Evolutionary conservation across 2,888 invertebrate genomes (phyloP).

Genomic region (Sericinus montela): DNA sequence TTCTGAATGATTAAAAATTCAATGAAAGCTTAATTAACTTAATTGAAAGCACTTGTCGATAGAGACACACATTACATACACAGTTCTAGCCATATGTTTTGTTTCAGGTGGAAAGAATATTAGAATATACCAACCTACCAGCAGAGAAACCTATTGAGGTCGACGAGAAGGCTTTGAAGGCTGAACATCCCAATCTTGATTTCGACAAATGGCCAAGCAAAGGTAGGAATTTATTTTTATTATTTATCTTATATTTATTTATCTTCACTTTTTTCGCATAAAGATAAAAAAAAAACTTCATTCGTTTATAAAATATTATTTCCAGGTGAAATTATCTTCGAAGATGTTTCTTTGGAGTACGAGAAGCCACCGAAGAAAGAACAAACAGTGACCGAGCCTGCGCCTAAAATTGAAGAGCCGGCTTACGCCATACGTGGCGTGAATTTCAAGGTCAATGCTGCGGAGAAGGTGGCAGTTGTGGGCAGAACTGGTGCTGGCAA

Average conservation of each 20-base stretch:
- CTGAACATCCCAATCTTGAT: constrained; percentile 57
- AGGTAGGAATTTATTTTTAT: constrained; percentile 37
- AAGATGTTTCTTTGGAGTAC: constrained; percentile 63
- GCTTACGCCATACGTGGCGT: constrained; percentile 60
- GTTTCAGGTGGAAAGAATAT: constrained; percentile 83
- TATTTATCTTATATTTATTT: neutral
- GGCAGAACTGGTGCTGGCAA: constrained; percentile 93
- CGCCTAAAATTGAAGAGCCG: constrained; percentile 50
- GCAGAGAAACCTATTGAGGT: constrained; percentile 79
- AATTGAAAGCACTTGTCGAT: too few relatives aligned
- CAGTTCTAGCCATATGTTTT: neutral
- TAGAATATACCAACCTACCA: constrained; percentile 88
- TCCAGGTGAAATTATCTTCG: constrained; percentile 63
- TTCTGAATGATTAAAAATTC: too few relatives aligned
- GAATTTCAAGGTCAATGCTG: constrained; percentile 79
- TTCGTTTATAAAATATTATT: neutral
- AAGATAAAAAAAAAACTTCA: too few relatives aligned
- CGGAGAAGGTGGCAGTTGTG: constrained; percentile 77
- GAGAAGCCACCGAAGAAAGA: constrained; percentile 51
- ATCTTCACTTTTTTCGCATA: neutral
- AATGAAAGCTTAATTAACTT: too few relatives aligned
- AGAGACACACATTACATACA: too few relatives aligned
- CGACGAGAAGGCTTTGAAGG: constrained; percentile 50
- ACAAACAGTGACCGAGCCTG: constrained; percentile 48
- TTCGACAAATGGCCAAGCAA: constrained; percentile 63